Base-by-base conservation (phyloP, 1,140 invertebrate species). In the Globodera rostochiensis region DNA sequence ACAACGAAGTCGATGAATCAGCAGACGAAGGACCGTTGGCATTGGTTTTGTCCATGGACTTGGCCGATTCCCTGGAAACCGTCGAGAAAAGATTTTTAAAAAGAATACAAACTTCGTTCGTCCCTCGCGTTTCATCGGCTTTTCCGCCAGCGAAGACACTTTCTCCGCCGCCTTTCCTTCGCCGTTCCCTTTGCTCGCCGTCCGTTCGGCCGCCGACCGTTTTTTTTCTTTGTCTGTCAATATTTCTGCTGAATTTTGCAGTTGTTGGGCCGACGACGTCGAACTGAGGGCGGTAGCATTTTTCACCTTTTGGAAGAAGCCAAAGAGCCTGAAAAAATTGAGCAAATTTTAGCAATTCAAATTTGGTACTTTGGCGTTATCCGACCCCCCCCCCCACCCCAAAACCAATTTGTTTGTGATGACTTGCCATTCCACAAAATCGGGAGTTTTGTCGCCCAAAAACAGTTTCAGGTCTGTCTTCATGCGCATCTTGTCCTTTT, bases 291-390 rank as follows among this genome's bases (percentile, higher is more conserved):
- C 13, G 6, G 82, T 64, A 6, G 64, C 74, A 47, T 69, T 84
- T 79, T 83, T 83, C 6, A 83, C 74, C 70, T 83, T 83, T 84
- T 83, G 80, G 25, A 83, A 83, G 57, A 83, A 83, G 9, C 67
- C 80, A 47, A 83, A 83, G 25, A 83, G 75, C 82, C 82, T 83
- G 46, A 75, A 82, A 25, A 9, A 67, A 21, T 19, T 19, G 49
- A 81, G 49, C 36, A 21, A 77, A 25, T 53, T 46, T 80, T 46
- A 36, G 3, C 7, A 13, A 50, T 21, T 47, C 19, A 82, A 50
- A 36, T 36, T 36, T 36, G 36, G 36, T 36, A 36, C 3, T 2
- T 36, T 36, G 1, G 36, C 36, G 36, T 36, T 36, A 36, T 36
- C 36, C 36, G 36, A 36, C 1, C 36, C 36, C 36, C 36, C 2